These are phyloP conservation scores for Maniola jurtina DNA, from an alignment of 1,140 invertebrate species.

Conservation along the genomic window DNA sequence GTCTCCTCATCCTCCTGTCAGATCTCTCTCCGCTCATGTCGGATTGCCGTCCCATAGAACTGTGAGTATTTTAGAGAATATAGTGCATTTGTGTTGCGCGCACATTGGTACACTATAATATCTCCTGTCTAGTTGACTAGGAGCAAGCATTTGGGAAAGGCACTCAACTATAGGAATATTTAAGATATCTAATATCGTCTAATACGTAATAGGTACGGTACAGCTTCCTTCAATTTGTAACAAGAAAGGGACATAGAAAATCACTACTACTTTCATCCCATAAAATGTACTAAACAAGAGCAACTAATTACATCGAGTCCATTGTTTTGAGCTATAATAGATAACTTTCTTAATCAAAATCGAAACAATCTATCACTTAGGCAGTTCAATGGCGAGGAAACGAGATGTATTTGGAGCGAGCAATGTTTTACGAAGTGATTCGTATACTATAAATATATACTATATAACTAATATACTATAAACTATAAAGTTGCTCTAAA, in stretches of 20 bases:
- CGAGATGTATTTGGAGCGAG: neutral
- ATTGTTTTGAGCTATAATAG: conserved; percentile 3
- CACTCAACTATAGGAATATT: neutral
- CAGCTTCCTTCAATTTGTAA: neutral
- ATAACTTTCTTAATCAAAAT: conserved; percentile 3
- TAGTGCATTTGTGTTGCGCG: no score
- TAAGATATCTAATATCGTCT: neutral
- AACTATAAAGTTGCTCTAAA: neutral
- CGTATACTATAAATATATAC: neutral
- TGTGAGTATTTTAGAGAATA: no score
- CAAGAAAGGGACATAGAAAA: neutral
- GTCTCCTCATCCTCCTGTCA: no score
- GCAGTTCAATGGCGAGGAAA: conserved; percentile 16
- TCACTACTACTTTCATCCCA: neutral
- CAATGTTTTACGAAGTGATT: neutral
- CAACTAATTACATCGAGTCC: neutral
- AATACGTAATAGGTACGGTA: neutral
- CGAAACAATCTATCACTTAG: neutral
- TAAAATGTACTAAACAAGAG: neutral
- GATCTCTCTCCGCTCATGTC: no score
- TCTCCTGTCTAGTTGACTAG: no score
- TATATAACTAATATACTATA: no score
- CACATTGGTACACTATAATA: no score
- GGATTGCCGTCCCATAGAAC: no score
- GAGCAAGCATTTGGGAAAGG: no score